Evolutionary conservation across 2,113 vertebrate species (phyloP).

Genomic region (Naja naja): DNA sequence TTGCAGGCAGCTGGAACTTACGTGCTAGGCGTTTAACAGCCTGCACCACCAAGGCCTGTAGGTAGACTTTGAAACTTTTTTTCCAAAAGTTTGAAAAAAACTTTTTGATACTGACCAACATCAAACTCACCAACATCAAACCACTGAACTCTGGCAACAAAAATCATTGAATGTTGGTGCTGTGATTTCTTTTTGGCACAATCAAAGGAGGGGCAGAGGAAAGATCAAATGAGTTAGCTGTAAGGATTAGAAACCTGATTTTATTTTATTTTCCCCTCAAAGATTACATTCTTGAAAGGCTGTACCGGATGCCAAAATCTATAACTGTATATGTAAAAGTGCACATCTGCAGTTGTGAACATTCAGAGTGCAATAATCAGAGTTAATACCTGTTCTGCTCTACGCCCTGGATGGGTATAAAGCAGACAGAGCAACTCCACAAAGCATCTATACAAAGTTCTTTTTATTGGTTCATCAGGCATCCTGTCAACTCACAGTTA

Average conservation of each 20-base stretch:
- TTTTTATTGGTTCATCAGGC: too few species aligned
- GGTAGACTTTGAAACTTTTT: background rate
- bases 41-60: too few species aligned
- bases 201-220: background rate
- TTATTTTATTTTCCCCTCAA: background rate
- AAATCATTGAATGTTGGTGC: background rate
- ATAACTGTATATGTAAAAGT: background rate
- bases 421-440: too few species aligned
- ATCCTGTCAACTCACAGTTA: too few species aligned
- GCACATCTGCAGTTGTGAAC: background rate
- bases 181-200: background rate
- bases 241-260: background rate
- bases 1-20: too few species aligned
- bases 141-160: background rate
- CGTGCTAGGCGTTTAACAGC: too few species aligned
- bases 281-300: background rate
- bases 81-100: background rate
- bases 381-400: too few species aligned
- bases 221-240: background rate
- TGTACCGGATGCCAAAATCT: background rate
- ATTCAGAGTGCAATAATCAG: background rate
- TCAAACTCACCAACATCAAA: background rate
- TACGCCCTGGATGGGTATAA: too few species aligned
- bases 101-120: background rate
- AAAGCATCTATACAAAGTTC: too few species aligned